Percentiles rank a stretch among this genome's conserved stretches.
These are phyloP conservation scores for Vimba vimba DNA, from an alignment of 2,113 vertebrate species.

Conservation along the genomic window DNA sequence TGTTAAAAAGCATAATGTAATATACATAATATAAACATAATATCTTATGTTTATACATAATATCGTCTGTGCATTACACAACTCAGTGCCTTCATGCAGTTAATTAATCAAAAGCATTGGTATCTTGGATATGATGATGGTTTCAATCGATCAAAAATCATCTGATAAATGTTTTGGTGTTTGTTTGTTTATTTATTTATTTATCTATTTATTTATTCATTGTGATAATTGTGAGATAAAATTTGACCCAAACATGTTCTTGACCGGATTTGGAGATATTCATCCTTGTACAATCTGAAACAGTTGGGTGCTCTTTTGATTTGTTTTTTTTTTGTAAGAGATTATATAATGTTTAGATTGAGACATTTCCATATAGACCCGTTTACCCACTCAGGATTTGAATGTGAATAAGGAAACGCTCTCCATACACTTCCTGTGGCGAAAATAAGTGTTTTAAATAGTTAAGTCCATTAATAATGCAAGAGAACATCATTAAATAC, in stretches of 20 bases:
- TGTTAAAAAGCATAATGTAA: no score
- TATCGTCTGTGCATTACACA: no score
- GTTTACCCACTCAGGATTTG: not conserved
- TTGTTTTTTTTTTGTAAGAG: not conserved
- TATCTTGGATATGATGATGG: no score
- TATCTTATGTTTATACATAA: no score
- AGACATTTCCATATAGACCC: not conserved
- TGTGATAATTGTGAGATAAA: no score
- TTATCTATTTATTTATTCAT: no score
- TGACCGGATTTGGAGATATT: not conserved
- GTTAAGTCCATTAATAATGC: conserved; percentile 11
- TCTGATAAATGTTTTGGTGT: not conserved
- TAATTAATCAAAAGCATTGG: no score
- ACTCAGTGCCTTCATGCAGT: no score
- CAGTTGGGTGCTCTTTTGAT: not conserved
- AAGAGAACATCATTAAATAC: conserved; percentile 5
- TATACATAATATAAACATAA: no score
- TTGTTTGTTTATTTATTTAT: not conserved
- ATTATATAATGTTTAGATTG: no score
- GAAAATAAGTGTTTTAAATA: not conserved
- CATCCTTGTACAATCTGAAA: not conserved
- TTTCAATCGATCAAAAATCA: no score
- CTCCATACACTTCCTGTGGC: not conserved
- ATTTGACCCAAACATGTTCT: no score
- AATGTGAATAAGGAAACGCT: not conserved